Conservation (phyloP, 2,888 invertebrate genomes). For the Physocephala rufipes region DNA sequence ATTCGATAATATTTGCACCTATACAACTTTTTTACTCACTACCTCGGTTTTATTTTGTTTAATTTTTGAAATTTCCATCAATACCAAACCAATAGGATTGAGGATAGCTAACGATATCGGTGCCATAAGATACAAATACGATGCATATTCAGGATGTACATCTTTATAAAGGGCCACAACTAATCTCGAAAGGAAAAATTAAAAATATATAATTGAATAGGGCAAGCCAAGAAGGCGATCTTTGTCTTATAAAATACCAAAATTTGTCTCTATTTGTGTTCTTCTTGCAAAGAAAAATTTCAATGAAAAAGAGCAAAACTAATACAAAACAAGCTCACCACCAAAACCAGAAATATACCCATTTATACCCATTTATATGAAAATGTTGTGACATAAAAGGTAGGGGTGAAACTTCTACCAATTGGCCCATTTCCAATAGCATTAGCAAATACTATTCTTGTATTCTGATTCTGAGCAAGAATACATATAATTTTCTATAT, state of each 20-base stretch:
- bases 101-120: slow-evolving; percentile 92
- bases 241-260: too few relatives aligned
- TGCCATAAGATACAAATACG: slow-evolving; percentile 91
- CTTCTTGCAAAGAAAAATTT: too few relatives aligned
- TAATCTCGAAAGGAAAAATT: slow-evolving; percentile 55
- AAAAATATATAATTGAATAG: slow-evolving; percentile 11
- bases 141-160: slow-evolving; percentile 88
- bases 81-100: slow-evolving; percentile 89
- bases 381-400: too few relatives aligned
- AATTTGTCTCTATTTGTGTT: too few relatives aligned
- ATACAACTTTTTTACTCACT: slow-evolving; percentile 40
- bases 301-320: too few relatives aligned
- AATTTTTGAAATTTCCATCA: slow-evolving; percentile 81
- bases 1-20: not conserved
- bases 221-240: not conserved
- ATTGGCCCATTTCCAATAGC: too few relatives aligned
- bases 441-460: too few relatives aligned
- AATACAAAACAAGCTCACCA: too few relatives aligned
- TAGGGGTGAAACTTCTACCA: too few relatives aligned
- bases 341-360: too few relatives aligned
- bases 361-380: too few relatives aligned
- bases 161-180: slow-evolving; percentile 86
- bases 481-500: slow-evolving; percentile 15
- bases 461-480: too few relatives aligned
- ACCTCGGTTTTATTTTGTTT: slow-evolving; percentile 58